Base-by-base conservation (phyloP, 2,797 vertebrate species). In the Ispidina lecontei region DNA sequence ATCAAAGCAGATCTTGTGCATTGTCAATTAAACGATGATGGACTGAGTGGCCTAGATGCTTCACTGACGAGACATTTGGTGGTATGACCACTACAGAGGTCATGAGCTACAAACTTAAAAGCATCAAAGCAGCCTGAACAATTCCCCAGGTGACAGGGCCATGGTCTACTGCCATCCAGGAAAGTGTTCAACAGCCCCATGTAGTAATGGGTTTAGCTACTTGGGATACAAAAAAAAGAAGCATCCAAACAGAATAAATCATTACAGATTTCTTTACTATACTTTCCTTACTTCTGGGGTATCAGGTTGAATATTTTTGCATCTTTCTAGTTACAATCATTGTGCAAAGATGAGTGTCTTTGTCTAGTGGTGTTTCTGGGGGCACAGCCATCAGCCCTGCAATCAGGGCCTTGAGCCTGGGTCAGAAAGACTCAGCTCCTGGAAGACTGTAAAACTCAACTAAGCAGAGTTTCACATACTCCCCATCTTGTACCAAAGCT, bases 11-110 rank as follows among this genome's bases (percentile, higher is more conserved):
- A 84, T 95, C 96, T 96, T 96, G 92, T 62, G 79, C 91, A 35
- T 43, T 97, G 97, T 97, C 97, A 98, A 86, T 97, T 98, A 96
- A 96, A 95, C 25, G 35, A 95, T 97, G 96, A 98, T 97, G 88
- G 95, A 97, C 4, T 76, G 92, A 95, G 94, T 79, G 82, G 94
- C 89, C 72, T 59, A 72, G 95, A 96, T 92, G 95, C 94, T 94
- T 93, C 92, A 76, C 29, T 96, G 95, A 96, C 87, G 84, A 91
- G 75, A 94, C 75, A 84, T 87, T 90, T 47, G 54, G 63, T 60
- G 51, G 20, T 56, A 43, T 1, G 28, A 74, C 39, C 79, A 85
- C 79, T 33, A 26, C 1, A 1, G 75, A 92, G 90, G 83, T 89
- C 89, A 73, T 76, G 21, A 78, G 33, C 59, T 58, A 65, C 60